phyloP scores from a whole-genome alignment of 2,797 vertebrate species.

The Lemur catta region DNA sequence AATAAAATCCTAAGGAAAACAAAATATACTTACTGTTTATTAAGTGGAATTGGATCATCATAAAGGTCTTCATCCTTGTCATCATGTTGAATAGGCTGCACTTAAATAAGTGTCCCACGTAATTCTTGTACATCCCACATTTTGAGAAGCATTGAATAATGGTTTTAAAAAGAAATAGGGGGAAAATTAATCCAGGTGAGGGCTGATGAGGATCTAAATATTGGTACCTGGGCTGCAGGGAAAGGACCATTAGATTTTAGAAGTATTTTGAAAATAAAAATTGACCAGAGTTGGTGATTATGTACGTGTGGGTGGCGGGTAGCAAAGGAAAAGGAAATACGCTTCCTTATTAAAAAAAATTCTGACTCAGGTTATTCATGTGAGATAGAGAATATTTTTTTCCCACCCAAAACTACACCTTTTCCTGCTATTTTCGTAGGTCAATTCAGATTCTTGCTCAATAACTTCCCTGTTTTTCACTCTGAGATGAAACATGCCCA shows the following conservation, averaged over 20 bases:
- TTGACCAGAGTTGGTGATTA: not conserved
- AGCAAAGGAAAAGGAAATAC: not conserved
- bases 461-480: not conserved
- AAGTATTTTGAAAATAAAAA: conserved; percentile 25
- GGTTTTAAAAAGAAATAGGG: not conserved
- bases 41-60: not conserved
- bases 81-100: not conserved
- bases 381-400: not conserved
- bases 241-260: not conserved
- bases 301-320: not conserved
- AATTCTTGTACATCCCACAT: not conserved
- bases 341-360: not conserved
- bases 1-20: not conserved
- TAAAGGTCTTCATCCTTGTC: not conserved
- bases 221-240: not conserved
- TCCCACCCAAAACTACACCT: not conserved
- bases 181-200: not conserved
- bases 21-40: not conserved
- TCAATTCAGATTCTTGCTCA: not conserved
- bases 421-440: not conserved
- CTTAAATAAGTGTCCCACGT: not conserved
- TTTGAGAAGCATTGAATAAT: not conserved
- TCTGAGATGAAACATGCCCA: not conserved
- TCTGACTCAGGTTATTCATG: not conserved
- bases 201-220: not conserved